Evolutionary conservation across 2,113 vertebrate species (phyloP).

Genomic region (Laticauda colubrina): DNA sequence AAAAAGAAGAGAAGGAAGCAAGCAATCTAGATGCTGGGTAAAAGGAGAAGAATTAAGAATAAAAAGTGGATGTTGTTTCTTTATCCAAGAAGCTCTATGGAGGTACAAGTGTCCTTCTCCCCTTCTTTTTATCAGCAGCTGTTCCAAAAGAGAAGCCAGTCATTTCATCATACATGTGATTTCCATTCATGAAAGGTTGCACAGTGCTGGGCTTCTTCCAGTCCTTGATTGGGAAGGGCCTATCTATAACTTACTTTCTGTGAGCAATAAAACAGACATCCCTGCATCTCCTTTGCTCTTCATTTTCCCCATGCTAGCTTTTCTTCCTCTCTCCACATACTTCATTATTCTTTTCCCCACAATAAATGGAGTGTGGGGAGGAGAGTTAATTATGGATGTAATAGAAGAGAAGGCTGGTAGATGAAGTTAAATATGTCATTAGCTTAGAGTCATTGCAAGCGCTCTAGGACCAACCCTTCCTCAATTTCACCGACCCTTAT

Average conservation of each 20-base stretch:
- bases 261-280: neutral
- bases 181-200: neutral
- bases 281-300: neutral
- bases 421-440: neutral
- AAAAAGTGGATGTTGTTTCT: neutral
- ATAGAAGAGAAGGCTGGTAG: neutral
- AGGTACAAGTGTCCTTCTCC: neutral
- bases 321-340: neutral
- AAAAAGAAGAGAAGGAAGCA: neutral
- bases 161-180: neutral
- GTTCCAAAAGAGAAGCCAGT: neutral
- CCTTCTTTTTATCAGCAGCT: neutral
- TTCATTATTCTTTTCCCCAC: neutral
- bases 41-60: neutral
- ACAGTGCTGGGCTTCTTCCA: neutral
- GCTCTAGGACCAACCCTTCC: neutral
- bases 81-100: neutral
- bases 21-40: neutral
- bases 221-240: neutral
- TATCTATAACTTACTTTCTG: neutral
- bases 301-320: neutral
- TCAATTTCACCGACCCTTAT: neutral
- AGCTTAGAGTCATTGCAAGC: neutral
- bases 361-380: neutral
- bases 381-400: neutral